A percentile compares a stretch with the other conserved stretches of the same genome.
phyloP scores from a whole-genome alignment of 2,797 vertebrate species.

The Mormyrops attenuatus region DNA sequence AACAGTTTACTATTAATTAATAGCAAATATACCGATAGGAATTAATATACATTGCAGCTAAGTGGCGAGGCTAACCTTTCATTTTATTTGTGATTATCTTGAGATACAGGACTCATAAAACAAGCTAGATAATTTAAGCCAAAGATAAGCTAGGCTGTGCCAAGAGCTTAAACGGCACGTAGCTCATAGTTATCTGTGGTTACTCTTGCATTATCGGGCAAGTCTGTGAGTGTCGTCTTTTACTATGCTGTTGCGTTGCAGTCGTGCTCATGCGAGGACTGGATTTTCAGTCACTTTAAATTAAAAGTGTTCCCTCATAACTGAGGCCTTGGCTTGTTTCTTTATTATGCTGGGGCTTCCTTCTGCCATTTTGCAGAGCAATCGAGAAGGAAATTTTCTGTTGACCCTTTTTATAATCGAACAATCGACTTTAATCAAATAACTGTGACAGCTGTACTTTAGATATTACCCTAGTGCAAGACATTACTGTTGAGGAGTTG shows the following conservation, averaged over 20 bases:
- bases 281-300: not conserved
- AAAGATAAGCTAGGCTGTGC: not conserved
- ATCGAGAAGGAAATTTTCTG: not conserved
- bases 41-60: not conserved
- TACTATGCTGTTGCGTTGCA: not conserved
- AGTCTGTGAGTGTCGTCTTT: not conserved
- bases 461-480: not conserved
- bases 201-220: not conserved
- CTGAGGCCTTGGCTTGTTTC: not conserved
- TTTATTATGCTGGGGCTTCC: not conserved
- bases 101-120: not conserved
- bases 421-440: not conserved
- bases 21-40: not conserved
- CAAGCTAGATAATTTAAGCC: not conserved
- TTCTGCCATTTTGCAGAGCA: not conserved
- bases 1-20: not conserved
- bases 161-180: not conserved
- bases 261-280: not conserved
- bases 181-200: not conserved
- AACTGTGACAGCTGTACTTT: not conserved
- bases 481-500: not conserved
- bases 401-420: not conserved
- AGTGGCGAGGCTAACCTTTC: not conserved
- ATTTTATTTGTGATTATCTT: not conserved
- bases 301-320: not conserved